These are phyloP conservation scores for Polydrusus tereticollis DNA, from an alignment of 2,888 invertebrate genomes.

Conservation along the genomic window DNA sequence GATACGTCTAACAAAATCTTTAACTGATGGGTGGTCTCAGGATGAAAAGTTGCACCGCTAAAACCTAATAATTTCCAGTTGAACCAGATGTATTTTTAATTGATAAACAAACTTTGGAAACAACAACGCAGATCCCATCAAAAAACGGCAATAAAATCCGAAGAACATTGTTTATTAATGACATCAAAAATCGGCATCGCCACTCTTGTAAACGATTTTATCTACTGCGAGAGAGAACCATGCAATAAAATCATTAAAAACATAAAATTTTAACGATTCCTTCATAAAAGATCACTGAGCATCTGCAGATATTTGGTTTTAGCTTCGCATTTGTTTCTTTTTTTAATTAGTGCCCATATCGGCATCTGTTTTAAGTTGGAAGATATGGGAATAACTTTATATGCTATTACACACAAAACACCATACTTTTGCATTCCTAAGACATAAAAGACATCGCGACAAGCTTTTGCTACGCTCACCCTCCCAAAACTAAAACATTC, in stretches of 20 bases:
- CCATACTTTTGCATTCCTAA: no score
- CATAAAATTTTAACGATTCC: conserved; percentile 48
- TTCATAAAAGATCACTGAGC: conserved; percentile 46
- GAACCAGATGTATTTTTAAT: conserved; percentile 47
- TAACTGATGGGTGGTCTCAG: conserved; percentile 27
- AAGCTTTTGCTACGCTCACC: neutral
- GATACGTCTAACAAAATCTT: neutral
- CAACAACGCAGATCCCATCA: conserved; percentile 43
- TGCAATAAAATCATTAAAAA: conserved; percentile 49
- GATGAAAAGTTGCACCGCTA: conserved; percentile 1
- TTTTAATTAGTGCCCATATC: conserved; percentile 35
- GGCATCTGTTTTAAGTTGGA: conserved; percentile 23
- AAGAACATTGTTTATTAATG: conserved; percentile 46
- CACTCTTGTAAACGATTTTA: conserved; percentile 47
- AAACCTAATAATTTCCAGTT: conserved; percentile 19
- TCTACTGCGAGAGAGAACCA: conserved; percentile 45
- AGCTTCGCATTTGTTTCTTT: conserved; percentile 37
- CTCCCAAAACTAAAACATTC: conserved; percentile 13
- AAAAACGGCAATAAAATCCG: conserved; percentile 40
- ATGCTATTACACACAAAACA: no score
- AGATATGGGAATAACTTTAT: neutral
- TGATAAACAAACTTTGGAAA: conserved; percentile 47
- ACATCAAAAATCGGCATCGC: conserved; percentile 47
- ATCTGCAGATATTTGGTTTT: conserved; percentile 48
- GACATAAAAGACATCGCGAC: no score